These are phyloP conservation scores for Cenopis cana DNA, from an alignment of 2,888 invertebrate species.

Conservation along the genomic window DNA sequence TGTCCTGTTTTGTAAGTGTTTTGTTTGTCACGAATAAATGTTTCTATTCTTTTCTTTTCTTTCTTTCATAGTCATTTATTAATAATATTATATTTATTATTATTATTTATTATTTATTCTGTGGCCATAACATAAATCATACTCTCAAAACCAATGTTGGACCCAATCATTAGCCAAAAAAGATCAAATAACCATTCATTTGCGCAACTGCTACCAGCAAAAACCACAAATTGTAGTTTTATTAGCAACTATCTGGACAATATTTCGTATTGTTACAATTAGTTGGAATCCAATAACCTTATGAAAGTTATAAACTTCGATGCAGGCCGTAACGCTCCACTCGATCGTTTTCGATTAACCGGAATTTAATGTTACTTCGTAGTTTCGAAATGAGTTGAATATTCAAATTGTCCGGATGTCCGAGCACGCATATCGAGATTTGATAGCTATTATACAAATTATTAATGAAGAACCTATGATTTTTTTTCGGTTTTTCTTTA, in stretches of 20 bases:
- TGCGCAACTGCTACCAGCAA: constrained; percentile 16
- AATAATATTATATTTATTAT: too few relatives aligned
- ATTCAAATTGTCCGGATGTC: constrained; percentile 18
- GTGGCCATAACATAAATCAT: too few relatives aligned
- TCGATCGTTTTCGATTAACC: constrained; percentile 66
- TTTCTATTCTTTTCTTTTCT: too few relatives aligned
- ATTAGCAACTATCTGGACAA: constrained; percentile 32
- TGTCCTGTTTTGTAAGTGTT: too few relatives aligned
- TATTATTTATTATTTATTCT: too few relatives aligned
- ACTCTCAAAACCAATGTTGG: not conserved
- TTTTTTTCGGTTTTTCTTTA: too few relatives aligned
- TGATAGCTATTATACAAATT: not conserved
- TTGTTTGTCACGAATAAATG: too few relatives aligned
- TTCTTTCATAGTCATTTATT: too few relatives aligned
- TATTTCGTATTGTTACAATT: constrained; percentile 42
- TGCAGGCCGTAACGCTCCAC: constrained; percentile 29
- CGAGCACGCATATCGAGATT: constrained; percentile 4
- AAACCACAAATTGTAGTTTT: constrained; percentile 38
- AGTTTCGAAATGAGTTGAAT: constrained; percentile 28
- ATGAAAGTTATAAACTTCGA: constrained; percentile 28
- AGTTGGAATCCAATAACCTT: constrained; percentile 39
- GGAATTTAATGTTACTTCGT: constrained; percentile 49
- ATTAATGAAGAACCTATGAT: too few relatives aligned
- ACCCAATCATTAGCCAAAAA: constrained; percentile 5
- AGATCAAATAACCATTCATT: constrained; percentile 30